Evolutionary conservation across 1,140 invertebrate genomes (phyloP).

Genomic region (Cyclina sinensis): DNA sequence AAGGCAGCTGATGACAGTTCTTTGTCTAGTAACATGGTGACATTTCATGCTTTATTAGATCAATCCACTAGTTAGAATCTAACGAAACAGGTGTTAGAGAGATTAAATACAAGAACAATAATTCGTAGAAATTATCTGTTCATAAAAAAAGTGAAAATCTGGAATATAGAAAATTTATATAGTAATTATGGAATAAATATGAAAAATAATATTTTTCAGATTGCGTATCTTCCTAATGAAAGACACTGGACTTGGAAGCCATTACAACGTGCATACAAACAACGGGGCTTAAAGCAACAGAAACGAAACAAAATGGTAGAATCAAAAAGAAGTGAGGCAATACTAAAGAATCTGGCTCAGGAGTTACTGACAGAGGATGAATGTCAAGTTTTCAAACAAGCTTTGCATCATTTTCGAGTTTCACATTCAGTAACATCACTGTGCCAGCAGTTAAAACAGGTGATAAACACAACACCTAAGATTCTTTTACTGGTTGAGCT

Average conservation of each 20-base stretch:
- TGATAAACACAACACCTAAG: constrained; percentile 81
- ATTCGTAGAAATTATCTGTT: no score
- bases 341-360: constrained; percentile 78
- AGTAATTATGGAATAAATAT: no score
- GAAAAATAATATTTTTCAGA: constrained; percentile 65
- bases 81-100: no score
- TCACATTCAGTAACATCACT: constrained; percentile 77
- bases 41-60: neutral
- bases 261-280: constrained; percentile 11
- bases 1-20: neutral
- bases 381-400: constrained; percentile 77
- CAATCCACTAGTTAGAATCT: no score
- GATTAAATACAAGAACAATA: no score
- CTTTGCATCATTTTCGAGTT: constrained; percentile 79
- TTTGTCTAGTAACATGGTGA: neutral
- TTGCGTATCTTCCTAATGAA: constrained; percentile 18
- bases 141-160: no score
- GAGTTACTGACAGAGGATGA: constrained; percentile 78
- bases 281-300: neutral
- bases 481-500: constrained; percentile 81
- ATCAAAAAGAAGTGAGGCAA: constrained; percentile 70
- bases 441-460: constrained; percentile 75
- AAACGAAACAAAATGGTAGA: constrained; percentile 67
- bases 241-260: constrained; percentile 61
- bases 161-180: no score